Evolutionary conservation across 2,113 vertebrate species (phyloP), one percentile per base, ranked within the genome.

Genomic region (Oryzias woworae): DNA sequence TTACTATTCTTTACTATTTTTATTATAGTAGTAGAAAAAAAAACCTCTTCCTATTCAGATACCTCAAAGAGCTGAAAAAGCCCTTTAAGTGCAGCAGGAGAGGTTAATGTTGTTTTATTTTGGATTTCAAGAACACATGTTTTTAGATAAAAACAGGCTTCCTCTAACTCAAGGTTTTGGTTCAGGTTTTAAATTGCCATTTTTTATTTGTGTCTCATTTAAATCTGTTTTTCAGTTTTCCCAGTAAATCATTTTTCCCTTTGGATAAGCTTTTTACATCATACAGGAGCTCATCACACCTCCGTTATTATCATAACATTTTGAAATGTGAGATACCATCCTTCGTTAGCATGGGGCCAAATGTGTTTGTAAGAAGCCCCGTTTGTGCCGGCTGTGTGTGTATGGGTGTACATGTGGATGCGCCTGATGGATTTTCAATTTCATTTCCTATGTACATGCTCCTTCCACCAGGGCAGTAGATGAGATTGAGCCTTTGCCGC

Each of bases 361-460:
- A 47, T 49, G 36, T 58, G 58, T 70, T 48, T 44, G 53, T 62
- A 17, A 51, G 73, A 58, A 28, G 55, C 48, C 62, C 59, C 10
- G 18, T 42, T 62, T 20, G 17, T 47, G 23, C 10, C 31, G 10
- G 36, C 36, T 60, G 59, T 60, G 59, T n/a, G n/a, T 28, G 49
- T n/a, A 18, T 51, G 57, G 66, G 49, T 61, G 50, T 36, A 61
- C 51, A 47, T 75, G 52, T 60, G 55, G 46, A 62, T 80, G 62
- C 20, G 65, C 62, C 62, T 78, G 82, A 89, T 84, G 70, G 82
- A 88, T 87, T 88, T 88, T 82, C 83, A 81, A 83, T 88, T 85
- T 83, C 71, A 87, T 84, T 90, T 84, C 80, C 80, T 73, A 85
- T 77, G 85, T 86, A 84, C 79, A 81, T 51, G 66, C 64, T 76